Evolutionary conservation across 2,113 vertebrate species (phyloP).

Genomic region (Channa maculata): DNA sequence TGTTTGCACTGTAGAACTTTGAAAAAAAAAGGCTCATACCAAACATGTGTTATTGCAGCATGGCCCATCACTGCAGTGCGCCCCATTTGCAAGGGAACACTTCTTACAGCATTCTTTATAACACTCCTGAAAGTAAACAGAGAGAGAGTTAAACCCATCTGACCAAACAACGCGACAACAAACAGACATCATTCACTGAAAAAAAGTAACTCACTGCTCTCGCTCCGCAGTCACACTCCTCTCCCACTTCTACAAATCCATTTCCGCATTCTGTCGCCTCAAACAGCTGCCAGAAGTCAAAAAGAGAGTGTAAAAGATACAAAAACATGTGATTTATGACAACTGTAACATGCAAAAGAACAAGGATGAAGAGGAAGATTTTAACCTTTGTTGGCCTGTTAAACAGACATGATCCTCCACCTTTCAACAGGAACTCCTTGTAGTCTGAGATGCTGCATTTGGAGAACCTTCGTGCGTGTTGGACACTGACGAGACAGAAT

Average conservation of each 20-base stretch:
- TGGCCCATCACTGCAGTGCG: conserved; percentile 95
- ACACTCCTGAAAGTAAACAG: conserved; percentile 87
- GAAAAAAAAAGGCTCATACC: conserved; percentile 78
- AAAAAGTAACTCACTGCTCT: conserved; percentile 84
- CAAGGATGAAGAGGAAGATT: neutral
- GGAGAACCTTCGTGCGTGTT: conserved; percentile 93
- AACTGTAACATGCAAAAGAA: neutral
- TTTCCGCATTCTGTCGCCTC: conserved; percentile 95
- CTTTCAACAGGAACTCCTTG: conserved; percentile 94
- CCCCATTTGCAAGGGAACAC: conserved; percentile 96
- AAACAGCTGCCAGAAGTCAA: conserved; percentile 87
- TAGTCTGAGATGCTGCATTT: conserved; percentile 97
- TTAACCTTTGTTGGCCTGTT: conserved; percentile 95
- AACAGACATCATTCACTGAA: conserved; percentile 8
- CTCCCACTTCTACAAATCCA: conserved; percentile 95
- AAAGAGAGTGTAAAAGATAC: neutral
- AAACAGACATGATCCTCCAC: conserved; percentile 96
- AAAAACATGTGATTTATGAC: neutral
- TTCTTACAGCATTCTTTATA: conserved; percentile 97
- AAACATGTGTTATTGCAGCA: conserved; percentile 96
- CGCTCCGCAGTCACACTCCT: conserved; percentile 96
- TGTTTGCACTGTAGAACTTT: neutral
- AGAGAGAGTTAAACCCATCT: neutral
- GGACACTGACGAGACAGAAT: conserved; percentile 84
- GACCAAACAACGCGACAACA: conserved; percentile 6